A percentile compares a stretch with the other conserved stretches of the same genome.
phyloP scores from a whole-genome alignment of 1,140 invertebrate species.

The Drosophila bocqueti region DNA sequence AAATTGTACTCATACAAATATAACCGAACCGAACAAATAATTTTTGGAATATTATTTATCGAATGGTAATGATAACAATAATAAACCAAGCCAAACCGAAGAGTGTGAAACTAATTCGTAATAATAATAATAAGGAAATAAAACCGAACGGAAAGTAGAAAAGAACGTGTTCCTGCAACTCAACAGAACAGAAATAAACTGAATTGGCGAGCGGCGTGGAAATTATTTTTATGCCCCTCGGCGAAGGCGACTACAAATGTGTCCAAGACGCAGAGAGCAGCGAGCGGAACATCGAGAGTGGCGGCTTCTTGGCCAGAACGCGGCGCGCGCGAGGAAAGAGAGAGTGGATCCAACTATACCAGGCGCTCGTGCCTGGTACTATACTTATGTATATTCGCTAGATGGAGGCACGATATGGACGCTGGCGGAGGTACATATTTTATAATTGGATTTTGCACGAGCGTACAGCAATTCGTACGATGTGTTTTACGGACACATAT shows the following conservation, averaged over 20 bases:
- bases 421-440: slow-evolving; percentile 36
- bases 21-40: slow-evolving; percentile 41
- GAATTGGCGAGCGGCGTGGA: slow-evolving; percentile 74
- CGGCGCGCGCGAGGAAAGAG: slow-evolving; percentile 5
- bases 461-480: neutral
- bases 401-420: slow-evolving; percentile 9
- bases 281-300: slow-evolving; percentile 13
- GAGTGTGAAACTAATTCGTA: slow-evolving; percentile 56
- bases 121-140: slow-evolving; percentile 81
- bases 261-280: slow-evolving; percentile 18
- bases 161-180: slow-evolving; percentile 85
- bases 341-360: slow-evolving; percentile 38
- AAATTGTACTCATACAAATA: slow-evolving; percentile 29
- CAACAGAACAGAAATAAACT: slow-evolving; percentile 85
- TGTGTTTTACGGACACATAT: slow-evolving; percentile 1
- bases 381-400: slow-evolving; percentile 1
- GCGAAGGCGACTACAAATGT: slow-evolving; percentile 27
- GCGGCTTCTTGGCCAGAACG: slow-evolving; percentile 39
- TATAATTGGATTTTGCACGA: slow-evolving; percentile 48
- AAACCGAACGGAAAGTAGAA: slow-evolving; percentile 85
- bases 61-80: slow-evolving; percentile 24
- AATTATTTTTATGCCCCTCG: slow-evolving; percentile 76
- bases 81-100: slow-evolving; percentile 65
- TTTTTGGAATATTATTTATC: slow-evolving; percentile 31
- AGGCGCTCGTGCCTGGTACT: slow-evolving; percentile 2